phyloP scores from a whole-genome alignment of 2,888 invertebrate species.

The Brassicogethes aeneus region DNA sequence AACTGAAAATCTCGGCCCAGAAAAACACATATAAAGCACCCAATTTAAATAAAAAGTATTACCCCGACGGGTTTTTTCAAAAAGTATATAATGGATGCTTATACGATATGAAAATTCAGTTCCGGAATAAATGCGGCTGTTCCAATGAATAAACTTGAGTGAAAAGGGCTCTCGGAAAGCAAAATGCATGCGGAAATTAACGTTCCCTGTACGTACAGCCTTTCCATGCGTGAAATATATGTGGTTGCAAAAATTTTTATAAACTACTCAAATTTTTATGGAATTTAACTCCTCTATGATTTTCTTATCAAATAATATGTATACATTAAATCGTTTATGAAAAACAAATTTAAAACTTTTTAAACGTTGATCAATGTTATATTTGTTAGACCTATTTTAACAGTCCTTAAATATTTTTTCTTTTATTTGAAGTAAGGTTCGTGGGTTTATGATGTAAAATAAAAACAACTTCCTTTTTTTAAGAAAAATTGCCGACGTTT shows the following conservation, averaged over 20 bases:
- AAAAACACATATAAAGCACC: conserved; percentile 1
- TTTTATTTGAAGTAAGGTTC: too few relatives aligned
- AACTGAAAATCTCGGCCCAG: not conserved
- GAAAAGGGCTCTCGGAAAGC: conserved; percentile 13
- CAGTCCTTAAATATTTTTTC: too few relatives aligned
- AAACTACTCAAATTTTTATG: conserved; percentile 7
- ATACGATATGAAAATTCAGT: conserved; percentile 14
- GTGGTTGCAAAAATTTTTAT: conserved; percentile 10
- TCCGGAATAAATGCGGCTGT: conserved; percentile 14
- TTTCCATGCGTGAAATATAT: conserved; percentile 15
- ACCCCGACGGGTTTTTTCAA: not conserved
- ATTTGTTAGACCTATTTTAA: too few relatives aligned
- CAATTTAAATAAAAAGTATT: conserved; percentile 9
- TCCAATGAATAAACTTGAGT: conserved; percentile 13
- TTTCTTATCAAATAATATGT: not conserved
- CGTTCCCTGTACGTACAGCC: conserved; percentile 13
- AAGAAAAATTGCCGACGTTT: too few relatives aligned
- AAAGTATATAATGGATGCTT: conserved; percentile 9
- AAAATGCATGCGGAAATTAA: conserved; percentile 15
- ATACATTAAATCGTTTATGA: too few relatives aligned
- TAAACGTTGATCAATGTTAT: too few relatives aligned
- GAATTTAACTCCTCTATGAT: conserved; percentile 2
- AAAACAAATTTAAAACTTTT: too few relatives aligned
- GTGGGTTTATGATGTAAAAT: too few relatives aligned
- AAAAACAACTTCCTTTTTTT: too few relatives aligned